phyloP scores from a whole-genome alignment of 2,797 vertebrate species.

The Phataginus tricuspis region DNA sequence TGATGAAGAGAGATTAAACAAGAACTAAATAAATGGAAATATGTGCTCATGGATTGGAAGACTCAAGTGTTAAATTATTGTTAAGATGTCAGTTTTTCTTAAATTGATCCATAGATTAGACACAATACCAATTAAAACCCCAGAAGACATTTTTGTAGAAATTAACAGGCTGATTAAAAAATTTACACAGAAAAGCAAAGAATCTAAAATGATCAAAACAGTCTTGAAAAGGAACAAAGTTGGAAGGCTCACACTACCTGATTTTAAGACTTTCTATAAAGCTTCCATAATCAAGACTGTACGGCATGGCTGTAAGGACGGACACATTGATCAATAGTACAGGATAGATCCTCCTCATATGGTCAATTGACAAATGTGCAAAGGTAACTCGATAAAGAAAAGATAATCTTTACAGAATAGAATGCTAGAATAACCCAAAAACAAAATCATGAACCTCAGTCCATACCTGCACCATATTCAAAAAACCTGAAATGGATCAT shows the following conservation, averaged over 20 bases:
- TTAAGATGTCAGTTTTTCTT: not conserved
- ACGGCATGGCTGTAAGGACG: not conserved
- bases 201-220: not conserved
- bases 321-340: not conserved
- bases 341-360: not conserved
- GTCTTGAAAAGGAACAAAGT: not conserved
- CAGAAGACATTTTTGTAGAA: not conserved
- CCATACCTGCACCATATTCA: not conserved
- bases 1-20: conserved; percentile 29
- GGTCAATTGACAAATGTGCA: not conserved
- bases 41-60: not conserved
- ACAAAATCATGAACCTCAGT: not conserved
- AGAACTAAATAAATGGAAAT: conserved; percentile 10
- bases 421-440: not conserved
- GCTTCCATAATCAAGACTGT: not conserved
- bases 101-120: not conserved
- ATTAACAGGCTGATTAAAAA: conserved; percentile 1
- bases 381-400: not conserved
- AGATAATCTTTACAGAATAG: not conserved
- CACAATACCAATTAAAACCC: not conserved
- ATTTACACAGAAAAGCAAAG: conserved; percentile 16
- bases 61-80: not conserved
- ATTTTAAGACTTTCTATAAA: not conserved
- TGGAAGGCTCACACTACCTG: not conserved
- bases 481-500: not conserved